Conservation (phyloP, 2,888 invertebrate genomes). For the Cryptocheilus praepositus region DNA sequence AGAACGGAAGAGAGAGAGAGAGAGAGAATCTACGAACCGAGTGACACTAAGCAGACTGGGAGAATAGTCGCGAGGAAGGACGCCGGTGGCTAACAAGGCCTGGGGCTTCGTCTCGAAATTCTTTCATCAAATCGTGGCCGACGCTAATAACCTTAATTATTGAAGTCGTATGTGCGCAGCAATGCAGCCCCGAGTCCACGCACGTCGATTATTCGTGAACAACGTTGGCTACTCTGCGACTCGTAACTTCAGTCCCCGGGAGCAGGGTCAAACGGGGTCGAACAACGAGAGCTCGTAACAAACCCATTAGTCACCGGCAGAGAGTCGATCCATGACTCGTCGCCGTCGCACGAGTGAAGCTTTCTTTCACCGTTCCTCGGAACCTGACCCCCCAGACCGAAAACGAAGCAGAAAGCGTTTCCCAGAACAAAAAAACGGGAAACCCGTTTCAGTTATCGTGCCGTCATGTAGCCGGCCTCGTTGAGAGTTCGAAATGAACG, state of each 20-base stretch:
- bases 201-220: neutral
- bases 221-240: slow-evolving; percentile 10
- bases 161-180: slow-evolving; percentile 36
- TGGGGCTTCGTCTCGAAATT: slow-evolving; percentile 36
- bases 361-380: slow-evolving; percentile 12
- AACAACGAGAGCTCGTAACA: slow-evolving; percentile 45
- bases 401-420: slow-evolving; percentile 20
- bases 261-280: slow-evolving; percentile 54
- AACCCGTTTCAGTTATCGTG: neutral
- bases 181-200: neutral
- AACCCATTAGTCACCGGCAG: slow-evolving; percentile 54
- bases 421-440: slow-evolving; percentile 13
- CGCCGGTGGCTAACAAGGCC: neutral
- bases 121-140: slow-evolving; percentile 20
- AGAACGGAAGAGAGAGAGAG: neutral
- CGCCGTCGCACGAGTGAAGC: slow-evolving; percentile 13
- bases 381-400: slow-evolving; percentile 6
- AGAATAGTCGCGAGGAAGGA: neutral
- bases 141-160: slow-evolving; percentile 36
- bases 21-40: neutral
- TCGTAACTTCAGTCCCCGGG: slow-evolving; percentile 33
- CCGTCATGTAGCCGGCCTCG: no score
- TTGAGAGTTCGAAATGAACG: no score
- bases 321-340: slow-evolving; percentile 28
- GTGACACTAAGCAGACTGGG: neutral